Evolutionary conservation across 1,140 invertebrate genomes (phyloP).

Genomic region (Luehdorfia chinensis): DNA sequence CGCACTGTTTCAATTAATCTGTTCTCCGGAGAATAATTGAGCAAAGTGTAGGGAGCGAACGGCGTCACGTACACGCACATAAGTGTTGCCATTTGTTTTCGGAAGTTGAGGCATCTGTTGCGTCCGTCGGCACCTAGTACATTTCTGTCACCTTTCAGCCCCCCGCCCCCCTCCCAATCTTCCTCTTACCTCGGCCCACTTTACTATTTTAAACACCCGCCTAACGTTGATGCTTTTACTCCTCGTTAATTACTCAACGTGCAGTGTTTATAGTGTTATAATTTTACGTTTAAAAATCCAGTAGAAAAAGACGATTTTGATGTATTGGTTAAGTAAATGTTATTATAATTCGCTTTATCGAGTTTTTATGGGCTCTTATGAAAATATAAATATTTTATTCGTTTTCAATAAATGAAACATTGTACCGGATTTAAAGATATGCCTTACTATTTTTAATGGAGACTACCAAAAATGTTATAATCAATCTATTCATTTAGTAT

Average conservation of each 20-base stretch:
- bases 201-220: slow-evolving; percentile 12
- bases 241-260: slow-evolving; percentile 17
- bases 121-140: slow-evolving; percentile 20
- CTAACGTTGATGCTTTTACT: slow-evolving; percentile 6
- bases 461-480: too few relatives aligned
- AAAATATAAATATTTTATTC: slow-evolving; percentile 1
- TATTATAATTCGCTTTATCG: neutral
- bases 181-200: slow-evolving; percentile 6
- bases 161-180: neutral
- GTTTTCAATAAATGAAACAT: neutral
- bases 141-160: slow-evolving; percentile 19
- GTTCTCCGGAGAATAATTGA: slow-evolving; percentile 6
- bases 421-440: neutral
- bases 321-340: slow-evolving; percentile 9
- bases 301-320: slow-evolving; percentile 1
- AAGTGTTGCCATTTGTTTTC: slow-evolving; percentile 15
- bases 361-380: neutral
- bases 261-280: slow-evolving; percentile 6
- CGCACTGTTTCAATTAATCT: slow-evolving; percentile 11
- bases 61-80: neutral
- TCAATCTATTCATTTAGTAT: too few relatives aligned
- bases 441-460: too few relatives aligned
- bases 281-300: neutral
- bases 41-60: neutral
- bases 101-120: slow-evolving; percentile 3